Conservation (phyloP, 2,888 invertebrate species). For the Brachynemurus nebulosus region DNA sequence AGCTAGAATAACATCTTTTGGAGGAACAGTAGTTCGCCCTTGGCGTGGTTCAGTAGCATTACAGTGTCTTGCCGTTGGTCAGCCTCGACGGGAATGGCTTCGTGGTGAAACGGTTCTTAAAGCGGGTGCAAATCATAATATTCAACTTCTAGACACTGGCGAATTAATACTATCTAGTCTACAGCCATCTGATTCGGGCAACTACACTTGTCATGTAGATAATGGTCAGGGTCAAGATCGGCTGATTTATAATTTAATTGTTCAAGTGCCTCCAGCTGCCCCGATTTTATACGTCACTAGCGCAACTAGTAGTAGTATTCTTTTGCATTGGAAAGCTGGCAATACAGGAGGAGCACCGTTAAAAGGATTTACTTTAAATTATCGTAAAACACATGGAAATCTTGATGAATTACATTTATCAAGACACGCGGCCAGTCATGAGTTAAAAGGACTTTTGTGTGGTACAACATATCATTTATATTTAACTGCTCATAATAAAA, state of each 20-base stretch:
- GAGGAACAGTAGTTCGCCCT: slow-evolving; percentile 47
- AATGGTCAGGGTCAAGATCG: slow-evolving; percentile 55
- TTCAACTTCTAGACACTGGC: slow-evolving; percentile 47
- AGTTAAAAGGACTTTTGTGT: slow-evolving; percentile 49
- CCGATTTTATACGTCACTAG: slow-evolving; percentile 61
- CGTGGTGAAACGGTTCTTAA: slow-evolving; percentile 42
- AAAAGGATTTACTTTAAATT: slow-evolving; percentile 52
- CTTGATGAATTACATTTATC: slow-evolving; percentile 49
- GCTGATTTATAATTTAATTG: slow-evolving; percentile 46
- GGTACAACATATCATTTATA: slow-evolving; percentile 61
- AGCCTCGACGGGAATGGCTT: slow-evolving; percentile 50
- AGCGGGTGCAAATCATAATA: slow-evolving; percentile 42
- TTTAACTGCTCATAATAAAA: slow-evolving; percentile 54
- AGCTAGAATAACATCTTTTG: slow-evolving; percentile 57
- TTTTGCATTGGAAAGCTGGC: slow-evolving; percentile 61
- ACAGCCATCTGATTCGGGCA: slow-evolving; percentile 49
- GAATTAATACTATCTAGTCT: slow-evolving; percentile 49
- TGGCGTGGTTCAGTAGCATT: slow-evolving; percentile 52
- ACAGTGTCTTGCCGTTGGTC: slow-evolving; percentile 50
- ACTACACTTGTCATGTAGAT: slow-evolving; percentile 58
- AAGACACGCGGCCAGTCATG: slow-evolving; percentile 50
- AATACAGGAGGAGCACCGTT: slow-evolving; percentile 54
- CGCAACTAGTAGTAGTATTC: slow-evolving; percentile 59
- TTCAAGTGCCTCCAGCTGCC: slow-evolving; percentile 61
- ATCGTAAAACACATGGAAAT: slow-evolving; percentile 48